Conservation (phyloP, 2,888 invertebrate species). For the Theristus sp. region DNA sequence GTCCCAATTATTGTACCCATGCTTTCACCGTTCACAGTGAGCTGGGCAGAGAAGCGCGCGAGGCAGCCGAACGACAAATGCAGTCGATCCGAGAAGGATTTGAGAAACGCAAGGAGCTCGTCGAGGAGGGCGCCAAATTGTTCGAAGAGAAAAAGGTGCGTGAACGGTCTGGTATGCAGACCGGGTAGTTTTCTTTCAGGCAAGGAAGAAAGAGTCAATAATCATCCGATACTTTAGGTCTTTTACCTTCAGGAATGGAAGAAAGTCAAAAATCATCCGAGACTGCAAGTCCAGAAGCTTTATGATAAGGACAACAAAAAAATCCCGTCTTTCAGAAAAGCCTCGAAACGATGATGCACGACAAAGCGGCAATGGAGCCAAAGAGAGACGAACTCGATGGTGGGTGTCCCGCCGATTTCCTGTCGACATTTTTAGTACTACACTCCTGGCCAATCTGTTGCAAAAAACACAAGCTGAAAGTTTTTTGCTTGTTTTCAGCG, state of each 20-base stretch:
- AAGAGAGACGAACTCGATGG: slow-evolving; percentile 4
- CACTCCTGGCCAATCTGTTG: not conserved
- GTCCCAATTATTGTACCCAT: not conserved
- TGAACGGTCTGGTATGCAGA: not conserved
- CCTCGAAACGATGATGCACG: slow-evolving; percentile 49
- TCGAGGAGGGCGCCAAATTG: slow-evolving; percentile 52
- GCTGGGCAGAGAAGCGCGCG: slow-evolving; percentile 36
- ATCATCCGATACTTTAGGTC: too few relatives aligned
- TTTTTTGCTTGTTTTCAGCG: slow-evolving; percentile 12
- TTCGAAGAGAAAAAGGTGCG: slow-evolving; percentile 32
- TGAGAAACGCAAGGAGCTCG: slow-evolving; percentile 51
- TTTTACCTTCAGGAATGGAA: too few relatives aligned
- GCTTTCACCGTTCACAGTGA: slow-evolving; percentile 37
- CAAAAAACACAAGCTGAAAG: not conserved
- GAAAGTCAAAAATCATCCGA: too few relatives aligned
- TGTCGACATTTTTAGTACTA: not conserved
- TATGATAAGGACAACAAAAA: too few relatives aligned
- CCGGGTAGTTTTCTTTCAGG: too few relatives aligned
- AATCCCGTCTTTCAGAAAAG: slow-evolving; percentile 37
- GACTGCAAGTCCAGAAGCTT: too few relatives aligned
- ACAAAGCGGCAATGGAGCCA: slow-evolving; percentile 35
- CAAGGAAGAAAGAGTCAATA: too few relatives aligned
- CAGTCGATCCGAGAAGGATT: slow-evolving; percentile 60
- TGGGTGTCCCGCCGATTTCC: not conserved
- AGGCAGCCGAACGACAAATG: slow-evolving; percentile 47